Percentiles rank a stretch among this genome's conserved stretches.
These are phyloP conservation scores for Zootoca vivipara DNA, from an alignment of 2,113 vertebrate species.

Conservation along the genomic window DNA sequence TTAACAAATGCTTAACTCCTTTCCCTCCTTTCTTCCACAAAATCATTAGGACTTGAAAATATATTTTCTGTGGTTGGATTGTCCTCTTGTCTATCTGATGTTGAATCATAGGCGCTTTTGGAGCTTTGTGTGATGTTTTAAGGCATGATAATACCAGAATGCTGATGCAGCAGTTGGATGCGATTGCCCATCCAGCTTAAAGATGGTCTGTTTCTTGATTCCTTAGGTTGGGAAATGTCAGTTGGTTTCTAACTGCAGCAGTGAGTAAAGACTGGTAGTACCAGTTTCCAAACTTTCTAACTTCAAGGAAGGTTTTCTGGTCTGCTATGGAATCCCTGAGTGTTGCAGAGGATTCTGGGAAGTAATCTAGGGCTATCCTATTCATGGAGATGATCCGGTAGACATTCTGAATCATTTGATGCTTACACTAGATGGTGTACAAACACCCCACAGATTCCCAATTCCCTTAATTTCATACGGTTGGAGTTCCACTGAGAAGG, in stretches of 20 bases:
- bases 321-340: background rate
- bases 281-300: slow-evolving; percentile 1
- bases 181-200: no score
- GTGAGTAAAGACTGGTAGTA: slow-evolving; percentile 26
- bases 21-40: background rate
- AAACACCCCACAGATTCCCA: no score
- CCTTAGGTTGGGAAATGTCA: slow-evolving; percentile 54
- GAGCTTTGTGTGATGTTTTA: slow-evolving; percentile 18
- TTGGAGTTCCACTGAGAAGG: no score
- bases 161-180: slow-evolving; percentile 72
- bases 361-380: background rate
- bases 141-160: slow-evolving; percentile 61
- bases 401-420: no score
- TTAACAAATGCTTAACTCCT: background rate
- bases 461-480: no score
- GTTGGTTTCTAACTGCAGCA: slow-evolving; percentile 46
- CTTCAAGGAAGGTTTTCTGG: background rate
- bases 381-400: no score
- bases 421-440: no score
- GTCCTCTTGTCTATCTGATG: background rate
- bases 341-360: background rate
- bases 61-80: background rate
- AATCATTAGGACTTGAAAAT: background rate
- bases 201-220: slow-evolving; percentile 29
- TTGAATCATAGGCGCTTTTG: background rate